Conservation (phyloP, 2,888 invertebrate genomes). For the Lathronympha strigana region DNA sequence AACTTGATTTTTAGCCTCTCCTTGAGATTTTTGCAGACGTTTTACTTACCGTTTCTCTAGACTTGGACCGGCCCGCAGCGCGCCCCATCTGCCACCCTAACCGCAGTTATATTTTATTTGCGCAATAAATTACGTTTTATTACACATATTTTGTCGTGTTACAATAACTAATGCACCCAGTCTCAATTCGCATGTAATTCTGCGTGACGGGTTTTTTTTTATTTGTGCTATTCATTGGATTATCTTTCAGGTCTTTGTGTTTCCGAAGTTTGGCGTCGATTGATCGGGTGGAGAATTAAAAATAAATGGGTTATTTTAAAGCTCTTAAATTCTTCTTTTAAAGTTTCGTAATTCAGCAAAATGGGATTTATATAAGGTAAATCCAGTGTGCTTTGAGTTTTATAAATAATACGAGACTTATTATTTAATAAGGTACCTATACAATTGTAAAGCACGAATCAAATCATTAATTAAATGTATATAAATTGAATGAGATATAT, state of each 20-base stretch:
- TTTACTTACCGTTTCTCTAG: not conserved
- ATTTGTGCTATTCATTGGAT: slow-evolving; percentile 65
- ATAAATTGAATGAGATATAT: too few relatives aligned
- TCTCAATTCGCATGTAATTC: slow-evolving; percentile 82
- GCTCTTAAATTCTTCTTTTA: not conserved
- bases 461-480: too few relatives aligned
- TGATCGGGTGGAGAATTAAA: slow-evolving; percentile 1
- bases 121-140: slow-evolving; percentile 84
- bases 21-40: too few relatives aligned
- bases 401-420: too few relatives aligned
- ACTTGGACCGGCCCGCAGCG: slow-evolving; percentile 51
- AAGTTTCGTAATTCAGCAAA: too few relatives aligned
- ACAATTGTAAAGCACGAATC: too few relatives aligned
- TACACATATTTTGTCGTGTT: slow-evolving; percentile 85
- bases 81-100: slow-evolving; percentile 83
- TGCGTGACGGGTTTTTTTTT: slow-evolving; percentile 75
- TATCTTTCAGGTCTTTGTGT: slow-evolving; percentile 13
- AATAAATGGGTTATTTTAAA: slow-evolving; percentile 5
- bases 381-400: too few relatives aligned
- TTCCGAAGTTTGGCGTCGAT: not conserved
- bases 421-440: too few relatives aligned
- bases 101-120: slow-evolving; percentile 84
- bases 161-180: slow-evolving; percentile 85
- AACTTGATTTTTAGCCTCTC: too few relatives aligned
- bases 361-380: too few relatives aligned